These are phyloP conservation scores for Alectura lathami DNA, from an alignment of 2,113 vertebrate genomes.

Conservation along the genomic window DNA sequence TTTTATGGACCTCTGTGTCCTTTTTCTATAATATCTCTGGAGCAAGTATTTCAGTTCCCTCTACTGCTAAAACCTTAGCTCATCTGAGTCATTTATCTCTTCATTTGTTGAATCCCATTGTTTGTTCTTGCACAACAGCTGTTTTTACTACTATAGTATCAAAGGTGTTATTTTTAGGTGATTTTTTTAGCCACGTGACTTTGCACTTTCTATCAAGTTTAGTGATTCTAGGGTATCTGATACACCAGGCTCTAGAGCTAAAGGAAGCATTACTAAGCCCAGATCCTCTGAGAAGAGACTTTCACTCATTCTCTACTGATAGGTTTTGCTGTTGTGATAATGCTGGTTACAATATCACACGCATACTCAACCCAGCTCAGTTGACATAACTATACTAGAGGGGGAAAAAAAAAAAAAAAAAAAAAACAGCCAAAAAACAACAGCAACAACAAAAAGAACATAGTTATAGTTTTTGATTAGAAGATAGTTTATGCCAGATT, in stretches of 20 bases:
- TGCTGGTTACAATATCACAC: neutral
- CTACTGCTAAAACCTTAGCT: neutral
- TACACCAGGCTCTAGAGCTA: neutral
- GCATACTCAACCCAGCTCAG: neutral
- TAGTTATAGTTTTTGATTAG: neutral
- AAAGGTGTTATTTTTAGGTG: neutral
- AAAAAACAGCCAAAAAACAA: fast-evolving
- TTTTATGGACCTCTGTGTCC: neutral
- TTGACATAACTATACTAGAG: neutral
- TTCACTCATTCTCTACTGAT: neutral
- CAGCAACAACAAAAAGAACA: too few species aligned
- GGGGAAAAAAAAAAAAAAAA: neutral
- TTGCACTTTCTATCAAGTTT: neutral
- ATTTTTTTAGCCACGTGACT: neutral
- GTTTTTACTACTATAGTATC: neutral
- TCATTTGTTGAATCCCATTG: neutral
- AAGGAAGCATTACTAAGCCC: neutral
- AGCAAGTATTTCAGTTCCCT: neutral
- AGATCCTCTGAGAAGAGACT: neutral
- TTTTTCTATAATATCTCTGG: neutral
- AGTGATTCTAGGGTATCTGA: neutral
- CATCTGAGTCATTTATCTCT: neutral
- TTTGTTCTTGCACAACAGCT: neutral
- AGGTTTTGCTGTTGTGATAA: neutral
- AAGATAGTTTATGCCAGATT: neutral